phyloP scores from a whole-genome alignment of 1,140 invertebrate species.

The Drosophila subobscura region DNA sequence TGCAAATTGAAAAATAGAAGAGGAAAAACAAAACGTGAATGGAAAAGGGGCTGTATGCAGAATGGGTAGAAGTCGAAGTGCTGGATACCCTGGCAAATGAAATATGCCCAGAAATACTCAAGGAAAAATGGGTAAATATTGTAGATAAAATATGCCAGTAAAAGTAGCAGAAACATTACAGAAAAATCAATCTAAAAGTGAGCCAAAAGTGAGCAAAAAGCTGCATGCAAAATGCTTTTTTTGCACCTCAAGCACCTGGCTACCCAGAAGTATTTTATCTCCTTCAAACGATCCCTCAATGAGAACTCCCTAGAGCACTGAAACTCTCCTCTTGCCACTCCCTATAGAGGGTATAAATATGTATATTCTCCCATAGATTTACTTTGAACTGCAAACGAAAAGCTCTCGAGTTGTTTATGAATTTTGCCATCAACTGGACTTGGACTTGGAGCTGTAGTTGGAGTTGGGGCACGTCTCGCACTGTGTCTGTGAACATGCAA shows the following conservation, averaged over 20 bases:
- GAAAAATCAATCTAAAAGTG: too few relatives aligned
- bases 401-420: conserved; percentile 71
- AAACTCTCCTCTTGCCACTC: too few relatives aligned
- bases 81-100: conserved; percentile 10
- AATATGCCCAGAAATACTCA: too few relatives aligned
- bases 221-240: too few relatives aligned
- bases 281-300: too few relatives aligned
- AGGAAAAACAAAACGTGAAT: conserved; percentile 61
- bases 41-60: neutral
- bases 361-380: conserved; percentile 3
- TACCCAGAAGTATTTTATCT: too few relatives aligned
- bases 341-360: conserved; percentile 4
- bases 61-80: neutral
- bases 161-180: too few relatives aligned
- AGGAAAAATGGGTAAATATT: too few relatives aligned
- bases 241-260: too few relatives aligned
- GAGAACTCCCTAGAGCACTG: too few relatives aligned
- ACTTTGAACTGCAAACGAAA: conserved; percentile 26
- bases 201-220: too few relatives aligned
- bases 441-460: conserved; percentile 41
- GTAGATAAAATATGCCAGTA: too few relatives aligned
- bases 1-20: conserved; percentile 63
- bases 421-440: conserved; percentile 59
- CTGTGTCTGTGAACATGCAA: conserved; percentile 48
- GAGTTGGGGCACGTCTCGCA: conserved; percentile 19